Evolutionary conservation across 2,888 invertebrate species (phyloP), one percentile per base, ranked within the genome.

Genomic region (Epinotia ramella): DNA sequence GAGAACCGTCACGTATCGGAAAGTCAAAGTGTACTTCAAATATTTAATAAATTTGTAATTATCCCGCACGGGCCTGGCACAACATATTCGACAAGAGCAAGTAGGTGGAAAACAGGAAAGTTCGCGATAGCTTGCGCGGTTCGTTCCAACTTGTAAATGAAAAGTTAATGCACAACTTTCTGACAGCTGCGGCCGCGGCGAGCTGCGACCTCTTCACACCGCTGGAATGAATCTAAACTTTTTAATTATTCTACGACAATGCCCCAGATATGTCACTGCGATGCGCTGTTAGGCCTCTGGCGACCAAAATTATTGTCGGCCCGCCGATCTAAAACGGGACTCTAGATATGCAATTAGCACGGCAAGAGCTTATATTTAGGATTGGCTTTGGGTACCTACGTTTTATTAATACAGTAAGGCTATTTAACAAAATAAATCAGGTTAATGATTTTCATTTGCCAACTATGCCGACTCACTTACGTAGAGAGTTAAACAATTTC

Each of bases 151-250:
- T 91, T 91, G 88, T 88, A 91, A 91, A 92, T 92, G 91, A 91
- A 92, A 92, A 91, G 91, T 91, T 91, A 91, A 92, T 88, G 90
- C 86, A 83, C 85, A 91, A 91, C 86, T 91, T 91, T 80, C 81
- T 88, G 91, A 90, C 90, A 89, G 89, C 85, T 86, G 86, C 87
- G 87, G 87, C 80, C 83, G 83, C 80, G 82, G 83, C 80, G 82
- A 85, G 81, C 81, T 84, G 84, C 87, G 86, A 85, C 87, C 87
- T 87, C 80, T 85, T 86, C 84, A 84, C 86, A 82, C 82, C 80
- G 85, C 84, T 83, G 80, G 83, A 87, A 90, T 88, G 85, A 89
- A 89, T 88, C 86, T 84, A 83, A 89, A 91, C 89, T 89, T 91
- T 90, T 90, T 89, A 90, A 90, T 90, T 89, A 90, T 90, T 88